Evolutionary conservation across 1,140 invertebrate genomes (phyloP).

Genomic region (Campoletis sonorensis): DNA sequence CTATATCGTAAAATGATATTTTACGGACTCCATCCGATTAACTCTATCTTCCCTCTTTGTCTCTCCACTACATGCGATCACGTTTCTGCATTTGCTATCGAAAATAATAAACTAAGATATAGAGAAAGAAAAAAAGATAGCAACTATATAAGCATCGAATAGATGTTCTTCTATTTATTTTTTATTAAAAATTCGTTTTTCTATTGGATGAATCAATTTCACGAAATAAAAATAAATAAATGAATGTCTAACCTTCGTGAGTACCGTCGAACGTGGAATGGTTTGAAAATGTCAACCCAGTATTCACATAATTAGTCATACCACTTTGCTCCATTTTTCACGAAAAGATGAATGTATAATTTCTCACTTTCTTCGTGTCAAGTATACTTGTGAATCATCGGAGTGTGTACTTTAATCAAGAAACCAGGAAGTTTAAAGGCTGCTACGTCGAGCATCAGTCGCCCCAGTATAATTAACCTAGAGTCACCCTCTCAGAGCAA

Average conservation of each 20-base stretch:
- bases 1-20: slow-evolving; percentile 40
- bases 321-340: too few species aligned
- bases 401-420: slow-evolving; percentile 12
- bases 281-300: too few species aligned
- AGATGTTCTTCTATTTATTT: background rate
- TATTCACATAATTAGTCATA: too few species aligned
- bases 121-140: background rate
- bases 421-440: slow-evolving; percentile 1
- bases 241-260: too few species aligned
- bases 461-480: slow-evolving; percentile 29
- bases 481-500: background rate
- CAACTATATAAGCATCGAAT: background rate
- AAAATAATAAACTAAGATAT: background rate
- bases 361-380: too few species aligned
- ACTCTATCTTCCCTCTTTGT: slow-evolving; percentile 10
- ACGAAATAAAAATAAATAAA: too few species aligned
- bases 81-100: background rate
- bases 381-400: background rate
- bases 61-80: background rate
- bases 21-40: slow-evolving; percentile 35
- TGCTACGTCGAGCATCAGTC: background rate
- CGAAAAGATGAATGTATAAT: too few species aligned
- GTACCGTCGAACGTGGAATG: too few species aligned
- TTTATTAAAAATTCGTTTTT: too few species aligned
- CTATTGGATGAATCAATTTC: too few species aligned